Conservation (phyloP, 2,797 vertebrate species). For the Micrastur ruficollis region DNA sequence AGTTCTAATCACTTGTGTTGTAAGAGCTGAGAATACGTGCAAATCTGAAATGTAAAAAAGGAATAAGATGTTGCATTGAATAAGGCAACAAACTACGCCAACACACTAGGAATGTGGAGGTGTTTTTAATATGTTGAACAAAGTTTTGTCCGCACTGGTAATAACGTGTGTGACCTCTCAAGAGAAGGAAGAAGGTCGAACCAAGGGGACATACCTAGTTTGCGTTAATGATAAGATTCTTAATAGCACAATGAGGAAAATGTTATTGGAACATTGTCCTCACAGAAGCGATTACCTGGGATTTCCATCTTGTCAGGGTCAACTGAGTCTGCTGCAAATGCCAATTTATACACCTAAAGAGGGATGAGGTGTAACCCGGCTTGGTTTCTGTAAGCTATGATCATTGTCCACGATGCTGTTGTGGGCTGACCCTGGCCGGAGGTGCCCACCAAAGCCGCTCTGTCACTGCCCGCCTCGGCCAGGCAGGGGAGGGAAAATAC, state of each 20-base stretch:
- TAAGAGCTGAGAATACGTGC: not conserved
- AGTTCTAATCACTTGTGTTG: not conserved
- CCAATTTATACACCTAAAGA: not conserved
- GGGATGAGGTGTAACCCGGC: no score
- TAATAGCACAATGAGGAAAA: not conserved
- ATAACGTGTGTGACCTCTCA: not conserved
- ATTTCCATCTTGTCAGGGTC: not conserved
- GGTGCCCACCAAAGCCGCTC: no score
- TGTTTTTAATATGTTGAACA: not conserved
- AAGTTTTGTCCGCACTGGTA: not conserved
- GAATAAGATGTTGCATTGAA: not conserved
- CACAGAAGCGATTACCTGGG: not conserved
- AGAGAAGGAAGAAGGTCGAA: not conserved
- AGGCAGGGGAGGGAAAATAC: no score
- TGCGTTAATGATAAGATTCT: not conserved
- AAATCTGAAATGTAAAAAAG: not conserved
- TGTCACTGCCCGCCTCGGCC: no score
- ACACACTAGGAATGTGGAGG: not conserved
- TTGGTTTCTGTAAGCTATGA: not conserved
- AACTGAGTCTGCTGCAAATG: not conserved
- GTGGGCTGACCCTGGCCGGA: no score
- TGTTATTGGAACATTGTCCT: not conserved
- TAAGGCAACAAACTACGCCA: not conserved
- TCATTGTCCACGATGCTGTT: fast-evolving
- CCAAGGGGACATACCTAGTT: not conserved